Evolutionary conservation across 2,888 invertebrate species (phyloP).

Genomic region (Nomada lathburiana): DNA sequence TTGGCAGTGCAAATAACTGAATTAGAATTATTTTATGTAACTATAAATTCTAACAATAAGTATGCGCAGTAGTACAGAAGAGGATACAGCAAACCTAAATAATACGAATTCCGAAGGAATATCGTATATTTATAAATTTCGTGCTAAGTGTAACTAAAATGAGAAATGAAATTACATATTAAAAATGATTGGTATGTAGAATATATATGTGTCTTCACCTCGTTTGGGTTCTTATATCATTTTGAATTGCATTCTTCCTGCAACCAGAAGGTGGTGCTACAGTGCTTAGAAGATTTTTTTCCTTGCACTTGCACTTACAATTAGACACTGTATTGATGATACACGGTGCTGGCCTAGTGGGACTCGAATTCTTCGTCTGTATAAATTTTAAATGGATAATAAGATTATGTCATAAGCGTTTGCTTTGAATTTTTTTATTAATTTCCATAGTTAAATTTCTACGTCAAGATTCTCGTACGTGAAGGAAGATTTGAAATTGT

Average conservation of each 20-base stretch:
- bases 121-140: too few species aligned
- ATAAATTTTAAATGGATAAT: slow-evolving; percentile 2
- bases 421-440: background rate
- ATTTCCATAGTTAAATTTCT: background rate
- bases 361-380: background rate
- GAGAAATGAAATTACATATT: too few species aligned
- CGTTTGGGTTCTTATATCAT: too few species aligned
- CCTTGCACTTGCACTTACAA: background rate
- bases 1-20: background rate
- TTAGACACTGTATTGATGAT: background rate
- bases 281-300: background rate
- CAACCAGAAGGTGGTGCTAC: slow-evolving; percentile 32
- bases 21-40: background rate
- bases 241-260: slow-evolving; percentile 27
- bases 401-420: background rate
- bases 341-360: background rate
- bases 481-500: slow-evolving; percentile 1
- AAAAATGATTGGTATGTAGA: background rate
- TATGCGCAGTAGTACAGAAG: too few species aligned
- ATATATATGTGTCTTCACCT: too few species aligned
- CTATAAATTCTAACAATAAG: background rate
- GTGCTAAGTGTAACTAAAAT: too few species aligned
- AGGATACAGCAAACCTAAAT: too few species aligned
- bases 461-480: background rate
- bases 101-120: too few species aligned